Evolutionary conservation across 2,797 vertebrate species (phyloP).

Genomic region (Petrocephalus schoutedeni): DNA sequence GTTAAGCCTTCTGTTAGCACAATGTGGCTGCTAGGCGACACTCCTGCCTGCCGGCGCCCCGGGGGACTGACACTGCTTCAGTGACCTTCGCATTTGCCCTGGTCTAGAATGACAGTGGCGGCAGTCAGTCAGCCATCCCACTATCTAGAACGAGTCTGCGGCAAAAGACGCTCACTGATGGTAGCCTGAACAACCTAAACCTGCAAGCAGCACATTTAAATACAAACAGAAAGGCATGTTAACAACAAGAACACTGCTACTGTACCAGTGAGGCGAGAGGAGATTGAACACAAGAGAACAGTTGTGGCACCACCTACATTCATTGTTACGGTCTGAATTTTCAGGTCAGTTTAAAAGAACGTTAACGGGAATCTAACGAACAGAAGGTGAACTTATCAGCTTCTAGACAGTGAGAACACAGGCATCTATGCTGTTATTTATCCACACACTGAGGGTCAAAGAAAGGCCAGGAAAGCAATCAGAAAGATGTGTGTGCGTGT

Average conservation of each 20-base stretch:
- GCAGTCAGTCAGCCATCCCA: background rate
- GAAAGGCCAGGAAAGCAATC: background rate
- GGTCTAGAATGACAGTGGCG: slow-evolving; percentile 35
- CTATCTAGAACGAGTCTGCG: background rate
- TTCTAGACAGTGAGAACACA: background rate
- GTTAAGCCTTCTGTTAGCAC: slow-evolving; percentile 36
- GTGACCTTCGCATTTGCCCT: slow-evolving; percentile 53
- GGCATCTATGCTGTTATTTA: background rate
- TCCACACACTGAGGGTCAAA: background rate
- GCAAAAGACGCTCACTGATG: background rate
- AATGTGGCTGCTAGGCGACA: slow-evolving; percentile 46
- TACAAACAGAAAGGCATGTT: background rate
- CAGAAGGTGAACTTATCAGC: background rate
- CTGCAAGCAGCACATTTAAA: background rate
- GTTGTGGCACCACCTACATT: background rate
- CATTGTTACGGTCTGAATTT: background rate
- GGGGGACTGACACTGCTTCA: slow-evolving; percentile 38
- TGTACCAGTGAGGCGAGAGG: background rate
- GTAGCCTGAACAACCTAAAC: background rate
- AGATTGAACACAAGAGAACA: background rate
- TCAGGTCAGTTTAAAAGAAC: background rate
- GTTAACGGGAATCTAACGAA: background rate
- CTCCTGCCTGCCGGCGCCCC: slow-evolving; percentile 52
- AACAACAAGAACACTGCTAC: background rate
- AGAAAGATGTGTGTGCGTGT: background rate